Evolutionary conservation across 2,113 vertebrate species (phyloP).

Genomic region (Athene cunicularia): DNA sequence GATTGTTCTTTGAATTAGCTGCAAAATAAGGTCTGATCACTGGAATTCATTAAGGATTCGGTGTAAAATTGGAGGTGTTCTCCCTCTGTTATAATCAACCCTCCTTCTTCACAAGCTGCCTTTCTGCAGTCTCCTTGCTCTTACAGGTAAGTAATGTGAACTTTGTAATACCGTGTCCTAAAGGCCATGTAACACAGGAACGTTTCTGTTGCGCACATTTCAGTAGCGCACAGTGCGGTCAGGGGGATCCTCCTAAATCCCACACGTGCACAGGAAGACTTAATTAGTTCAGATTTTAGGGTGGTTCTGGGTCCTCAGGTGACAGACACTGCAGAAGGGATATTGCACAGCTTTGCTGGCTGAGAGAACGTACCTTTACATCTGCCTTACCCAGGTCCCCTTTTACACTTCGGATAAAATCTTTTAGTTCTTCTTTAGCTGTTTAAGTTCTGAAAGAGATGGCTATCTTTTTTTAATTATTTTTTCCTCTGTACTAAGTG

Average conservation of each 20-base stretch:
- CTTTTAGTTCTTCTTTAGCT: background rate
- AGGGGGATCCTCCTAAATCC: background rate
- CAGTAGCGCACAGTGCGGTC: fast-evolving
- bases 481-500: background rate
- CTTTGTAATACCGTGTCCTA: fast-evolving
- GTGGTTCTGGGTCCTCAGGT: background rate
- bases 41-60: background rate
- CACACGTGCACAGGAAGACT: background rate
- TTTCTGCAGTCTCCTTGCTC: background rate
- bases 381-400: background rate
- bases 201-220: fast-evolving
- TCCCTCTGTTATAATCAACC: background rate
- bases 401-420: background rate
- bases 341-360: background rate
- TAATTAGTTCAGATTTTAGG: background rate
- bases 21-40: background rate
- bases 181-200: no score
- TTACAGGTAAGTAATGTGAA: background rate
- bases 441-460: background rate
- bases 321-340: fast-evolving
- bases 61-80: background rate
- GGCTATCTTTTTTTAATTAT: background rate
- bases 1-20: background rate
- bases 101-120: background rate
- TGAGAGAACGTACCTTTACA: background rate